These are phyloP conservation scores for Sebastes hubbsi DNA, from an alignment of 2,797 vertebrate genomes.

Conservation along the genomic window DNA sequence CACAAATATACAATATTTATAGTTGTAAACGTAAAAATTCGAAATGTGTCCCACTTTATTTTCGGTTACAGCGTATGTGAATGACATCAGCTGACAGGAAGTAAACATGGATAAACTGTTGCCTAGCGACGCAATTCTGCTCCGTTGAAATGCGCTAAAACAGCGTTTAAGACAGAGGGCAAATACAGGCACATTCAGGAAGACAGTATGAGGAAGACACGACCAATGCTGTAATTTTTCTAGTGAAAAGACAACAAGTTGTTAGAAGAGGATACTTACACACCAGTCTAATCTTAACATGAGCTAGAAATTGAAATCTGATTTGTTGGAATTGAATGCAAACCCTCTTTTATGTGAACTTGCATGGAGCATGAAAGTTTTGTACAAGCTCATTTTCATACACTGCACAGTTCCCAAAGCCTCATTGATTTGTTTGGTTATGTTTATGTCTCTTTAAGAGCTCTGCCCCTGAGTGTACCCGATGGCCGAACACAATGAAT, in stretches of 20 bases:
- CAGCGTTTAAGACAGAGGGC: no score
- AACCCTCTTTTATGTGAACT: not conserved
- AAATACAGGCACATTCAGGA: no score
- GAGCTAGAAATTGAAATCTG: not conserved
- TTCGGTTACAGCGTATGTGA: no score
- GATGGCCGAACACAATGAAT: constrained; percentile 21
- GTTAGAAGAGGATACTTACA: not conserved
- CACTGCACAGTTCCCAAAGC: not conserved
- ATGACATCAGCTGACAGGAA: no score
- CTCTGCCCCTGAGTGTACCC: constrained; percentile 13
- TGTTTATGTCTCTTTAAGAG: constrained; percentile 44
- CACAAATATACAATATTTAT: no score
- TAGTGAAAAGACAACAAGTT: not conserved
- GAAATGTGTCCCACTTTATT: no score
- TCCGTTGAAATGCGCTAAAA: no score
- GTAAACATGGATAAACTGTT: no score
- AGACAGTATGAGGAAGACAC: no score
- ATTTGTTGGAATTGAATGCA: not conserved
- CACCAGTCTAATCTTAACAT: not conserved
- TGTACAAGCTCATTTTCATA: not conserved
- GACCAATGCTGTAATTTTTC: accelerated
- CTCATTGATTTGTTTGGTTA: constrained; percentile 33
- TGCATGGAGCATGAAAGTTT: not conserved
- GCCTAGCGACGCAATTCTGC: no score
- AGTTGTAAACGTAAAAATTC: no score